Base-by-base conservation (phyloP, 2,797 vertebrate species). In the Mus minutoides region DNA sequence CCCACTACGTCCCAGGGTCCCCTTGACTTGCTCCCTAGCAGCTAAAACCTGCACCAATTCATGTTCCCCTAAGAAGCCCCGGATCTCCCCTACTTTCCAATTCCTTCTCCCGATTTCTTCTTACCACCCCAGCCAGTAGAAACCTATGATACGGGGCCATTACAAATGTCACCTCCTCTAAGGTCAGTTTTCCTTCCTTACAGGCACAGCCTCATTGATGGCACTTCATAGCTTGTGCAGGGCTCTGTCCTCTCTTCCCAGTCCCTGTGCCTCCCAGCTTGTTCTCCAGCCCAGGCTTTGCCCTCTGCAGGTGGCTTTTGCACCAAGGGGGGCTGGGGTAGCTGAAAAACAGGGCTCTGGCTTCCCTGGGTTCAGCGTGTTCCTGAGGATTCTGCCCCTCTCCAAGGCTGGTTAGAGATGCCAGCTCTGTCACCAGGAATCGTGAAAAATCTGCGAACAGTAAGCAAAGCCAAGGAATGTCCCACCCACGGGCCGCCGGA, bases 401-500 rank as follows among this genome's bases (percentile, higher is more conserved):
- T 89, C 69, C 46, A 17, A 60, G 26, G 46, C 86, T 92, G 58
- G 34, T 84, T 40, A 64, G 89, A 90, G 80, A 84, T 90, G 73
- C 92, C 91, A 94, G 62, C 60, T 84, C 84, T 90, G 67, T 93
- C 96, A 71, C 87, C 4, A 6, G 88, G 93, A 95, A 95, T 83
- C 64, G 37, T 16, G 94, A 90, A 88, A 75, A 94, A 83, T 88
- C 94, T 92, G 90, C 93, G 71, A 94, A 92, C 56, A 60, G 80
- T 0, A 0, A 90, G 17, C 83, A 29, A 88, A 90, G 92, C 91
- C 82, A 43, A 95, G 60, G 89, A 95, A 92, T 75, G 95, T 96
- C 92, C 92, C 95, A 67, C 90, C 91, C 92, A 80, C 24, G 0
- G 60, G 84, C 97, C 93, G 77, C 94, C 94, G 89, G 91, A 96